These are phyloP conservation scores for Ifrita kowaldi DNA, from an alignment of 2,113 vertebrate genomes.

Conservation along the genomic window DNA sequence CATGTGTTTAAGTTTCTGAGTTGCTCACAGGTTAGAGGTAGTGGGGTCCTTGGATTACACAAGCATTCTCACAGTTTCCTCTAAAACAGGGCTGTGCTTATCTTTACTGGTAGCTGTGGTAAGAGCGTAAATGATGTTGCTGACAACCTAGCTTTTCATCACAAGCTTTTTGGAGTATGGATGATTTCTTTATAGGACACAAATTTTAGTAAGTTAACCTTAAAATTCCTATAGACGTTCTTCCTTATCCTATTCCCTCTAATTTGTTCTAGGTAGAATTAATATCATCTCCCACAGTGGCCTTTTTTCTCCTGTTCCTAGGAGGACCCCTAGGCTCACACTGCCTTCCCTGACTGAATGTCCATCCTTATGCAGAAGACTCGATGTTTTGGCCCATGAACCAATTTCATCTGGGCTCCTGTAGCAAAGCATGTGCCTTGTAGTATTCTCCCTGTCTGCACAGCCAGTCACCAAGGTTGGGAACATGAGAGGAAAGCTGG, in stretches of 20 bases:
- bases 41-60: not conserved
- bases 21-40: not conserved
- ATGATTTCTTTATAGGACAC: not conserved
- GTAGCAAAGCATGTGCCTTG: not conserved
- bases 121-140: not conserved
- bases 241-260: not conserved
- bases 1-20: not conserved
- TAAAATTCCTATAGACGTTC: not conserved
- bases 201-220: not conserved
- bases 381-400: not conserved
- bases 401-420: not conserved
- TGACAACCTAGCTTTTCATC: not conserved
- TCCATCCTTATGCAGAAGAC: not conserved
- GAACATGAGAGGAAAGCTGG: not conserved
- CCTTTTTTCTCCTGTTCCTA: not conserved
- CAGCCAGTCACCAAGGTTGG: not conserved
- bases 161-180: not conserved
- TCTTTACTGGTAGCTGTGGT: not conserved
- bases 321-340: not conserved
- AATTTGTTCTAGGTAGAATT: not conserved
- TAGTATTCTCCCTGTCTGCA: not conserved
- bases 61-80: not conserved
- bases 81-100: not conserved
- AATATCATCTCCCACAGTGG: not conserved
- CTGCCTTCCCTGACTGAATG: not conserved